These are phyloP conservation scores for Pyrgus malvae DNA, from an alignment of 2,888 invertebrate genomes.

Conservation along the genomic window DNA sequence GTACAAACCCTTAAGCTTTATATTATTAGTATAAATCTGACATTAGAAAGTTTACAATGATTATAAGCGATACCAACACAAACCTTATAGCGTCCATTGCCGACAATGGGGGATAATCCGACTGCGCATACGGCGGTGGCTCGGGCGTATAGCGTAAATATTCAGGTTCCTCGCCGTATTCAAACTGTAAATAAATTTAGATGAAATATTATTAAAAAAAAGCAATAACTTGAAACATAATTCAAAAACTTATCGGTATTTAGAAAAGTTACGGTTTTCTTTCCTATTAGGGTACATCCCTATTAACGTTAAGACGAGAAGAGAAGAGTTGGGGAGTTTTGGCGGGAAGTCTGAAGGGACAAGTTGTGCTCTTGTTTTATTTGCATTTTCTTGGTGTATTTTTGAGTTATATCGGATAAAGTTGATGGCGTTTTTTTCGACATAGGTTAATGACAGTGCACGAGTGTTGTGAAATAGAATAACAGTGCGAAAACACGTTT, in stretches of 20 bases:
- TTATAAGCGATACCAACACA: too few species aligned
- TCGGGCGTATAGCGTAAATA: slow-evolving; percentile 85
- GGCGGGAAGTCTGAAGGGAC: background rate
- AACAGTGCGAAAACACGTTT: too few species aligned
- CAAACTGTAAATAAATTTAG: slow-evolving; percentile 78
- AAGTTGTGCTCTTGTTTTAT: too few species aligned
- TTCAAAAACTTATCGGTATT: too few species aligned
- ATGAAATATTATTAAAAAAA: background rate
- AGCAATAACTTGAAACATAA: background rate
- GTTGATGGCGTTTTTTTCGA: too few species aligned
- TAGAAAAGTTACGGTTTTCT: background rate
- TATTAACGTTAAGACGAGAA: background rate
- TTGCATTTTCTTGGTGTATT: too few species aligned
- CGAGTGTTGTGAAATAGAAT: too few species aligned
- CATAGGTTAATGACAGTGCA: too few species aligned
- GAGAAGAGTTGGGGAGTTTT: background rate
- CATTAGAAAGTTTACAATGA: too few species aligned
- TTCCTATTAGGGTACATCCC: background rate
- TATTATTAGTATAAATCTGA: too few species aligned
- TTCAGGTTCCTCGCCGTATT: slow-evolving; percentile 91
- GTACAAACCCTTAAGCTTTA: too few species aligned
- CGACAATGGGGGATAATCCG: slow-evolving; percentile 74
- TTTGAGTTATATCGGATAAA: too few species aligned
- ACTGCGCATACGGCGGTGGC: slow-evolving; percentile 80
- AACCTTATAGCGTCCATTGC: slow-evolving; percentile 84